Evolutionary conservation across 2,888 invertebrate species (phyloP).

Genomic region (Anticlea derivata): DNA sequence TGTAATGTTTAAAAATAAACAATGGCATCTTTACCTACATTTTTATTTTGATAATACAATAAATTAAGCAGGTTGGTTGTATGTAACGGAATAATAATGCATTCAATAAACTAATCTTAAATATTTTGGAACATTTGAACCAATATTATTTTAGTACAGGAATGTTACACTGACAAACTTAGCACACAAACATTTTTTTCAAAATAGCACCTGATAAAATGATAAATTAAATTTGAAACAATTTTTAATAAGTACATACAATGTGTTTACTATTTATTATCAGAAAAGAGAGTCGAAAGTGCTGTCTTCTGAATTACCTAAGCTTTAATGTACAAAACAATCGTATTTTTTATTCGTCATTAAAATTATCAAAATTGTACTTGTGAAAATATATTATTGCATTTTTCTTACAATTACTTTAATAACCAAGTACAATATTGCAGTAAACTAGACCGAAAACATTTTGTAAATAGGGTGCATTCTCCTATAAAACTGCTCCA

Average conservation of each 20-base stretch:
- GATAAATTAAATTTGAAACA: conserved; percentile 8
- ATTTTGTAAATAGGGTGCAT: neutral
- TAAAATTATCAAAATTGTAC: conserved; percentile 21
- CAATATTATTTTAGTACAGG: conserved; percentile 47
- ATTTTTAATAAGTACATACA: conserved; percentile 16
- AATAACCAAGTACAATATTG: conserved; percentile 16
- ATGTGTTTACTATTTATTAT: neutral
- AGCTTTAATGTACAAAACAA: conserved; percentile 14
- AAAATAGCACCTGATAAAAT: conserved; percentile 19
- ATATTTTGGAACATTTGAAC: conserved; percentile 6
- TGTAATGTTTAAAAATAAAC: conserved; percentile 29
- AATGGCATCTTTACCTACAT: conserved; percentile 49
- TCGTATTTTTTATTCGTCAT: conserved; percentile 1
- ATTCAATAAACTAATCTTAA: conserved; percentile 36
- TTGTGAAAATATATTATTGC: conserved; percentile 22
- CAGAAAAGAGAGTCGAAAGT: conserved; percentile 3
- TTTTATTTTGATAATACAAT: conserved; percentile 74
- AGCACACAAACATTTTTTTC: conserved; percentile 20
- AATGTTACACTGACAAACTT: conserved; percentile 45
- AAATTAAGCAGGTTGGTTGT: conserved; percentile 72
- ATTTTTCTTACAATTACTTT: conserved; percentile 19
- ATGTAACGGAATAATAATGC: conserved; percentile 58
- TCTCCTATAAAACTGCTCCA: conserved; percentile 3
- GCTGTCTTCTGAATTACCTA: conserved; percentile 3
- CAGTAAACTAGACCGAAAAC: conserved; percentile 14